A percentile compares a stretch with the other conserved stretches of the same genome.
phyloP scores from a whole-genome alignment of 2,888 invertebrate species.

The Caenorhabditis imperialis region DNA sequence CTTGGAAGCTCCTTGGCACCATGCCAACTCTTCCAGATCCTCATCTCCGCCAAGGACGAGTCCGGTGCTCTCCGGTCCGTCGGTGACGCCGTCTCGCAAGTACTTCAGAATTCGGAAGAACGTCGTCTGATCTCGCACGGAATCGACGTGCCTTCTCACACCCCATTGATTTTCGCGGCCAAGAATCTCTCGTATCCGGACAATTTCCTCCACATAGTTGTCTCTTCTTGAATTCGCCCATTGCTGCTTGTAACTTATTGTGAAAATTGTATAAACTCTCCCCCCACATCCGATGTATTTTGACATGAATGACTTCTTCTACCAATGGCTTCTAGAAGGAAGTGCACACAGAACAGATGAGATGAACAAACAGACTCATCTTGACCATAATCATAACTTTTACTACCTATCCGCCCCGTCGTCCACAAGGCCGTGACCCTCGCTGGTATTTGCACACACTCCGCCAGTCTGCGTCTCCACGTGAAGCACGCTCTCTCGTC shows the following conservation, averaged over 20 bases:
- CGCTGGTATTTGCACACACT: constrained; percentile 26
- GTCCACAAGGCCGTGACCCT: background rate
- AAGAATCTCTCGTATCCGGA: constrained; percentile 98
- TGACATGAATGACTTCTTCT: no score
- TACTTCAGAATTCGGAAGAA: constrained; percentile 8
- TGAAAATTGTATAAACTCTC: no score
- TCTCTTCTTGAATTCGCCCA: no score
- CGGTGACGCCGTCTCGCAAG: constrained; percentile 20
- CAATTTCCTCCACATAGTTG: constrained; percentile 88
- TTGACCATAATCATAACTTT: constrained; percentile 2
- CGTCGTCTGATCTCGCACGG: constrained; percentile 86
- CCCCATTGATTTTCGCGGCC: constrained; percentile 95
- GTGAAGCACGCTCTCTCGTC: constrained; percentile 9
- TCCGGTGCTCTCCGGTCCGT: constrained; percentile 19
- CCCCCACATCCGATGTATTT: no score
- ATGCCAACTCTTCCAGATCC: constrained; percentile 21
- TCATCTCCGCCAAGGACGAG: constrained; percentile 24
- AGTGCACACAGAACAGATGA: no score
- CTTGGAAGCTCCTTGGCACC: background rate
- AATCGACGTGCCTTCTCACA: constrained; percentile 88
- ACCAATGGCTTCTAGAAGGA: no score
- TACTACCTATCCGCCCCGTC: background rate
- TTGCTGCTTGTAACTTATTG: no score
- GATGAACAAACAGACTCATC: no score
- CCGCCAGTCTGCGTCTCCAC: constrained; percentile 29